A percentile compares a stretch with the other conserved stretches of the same genome.
Conservation (phyloP, 2,888 invertebrate genomes). For the Agriopis leucophaearia region DNA sequence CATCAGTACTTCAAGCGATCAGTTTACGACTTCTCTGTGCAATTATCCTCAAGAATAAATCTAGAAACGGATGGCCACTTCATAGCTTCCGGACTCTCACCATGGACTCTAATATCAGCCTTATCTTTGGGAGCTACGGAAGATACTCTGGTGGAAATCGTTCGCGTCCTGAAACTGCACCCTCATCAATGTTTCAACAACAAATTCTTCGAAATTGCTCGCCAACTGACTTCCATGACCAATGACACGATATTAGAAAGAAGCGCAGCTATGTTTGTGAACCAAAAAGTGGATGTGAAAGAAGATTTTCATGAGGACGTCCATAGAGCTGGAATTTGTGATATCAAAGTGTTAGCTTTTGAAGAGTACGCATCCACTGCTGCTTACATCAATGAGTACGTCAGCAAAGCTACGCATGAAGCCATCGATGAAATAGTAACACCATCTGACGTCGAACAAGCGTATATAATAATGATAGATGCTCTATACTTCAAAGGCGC, state of each 20-base stretch:
- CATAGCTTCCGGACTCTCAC: constrained; percentile 68
- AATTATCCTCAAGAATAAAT: constrained; percentile 58
- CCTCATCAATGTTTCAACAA: constrained; percentile 69
- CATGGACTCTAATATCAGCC: constrained; percentile 70
- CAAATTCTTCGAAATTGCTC: constrained; percentile 63
- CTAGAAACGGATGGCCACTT: constrained; percentile 74
- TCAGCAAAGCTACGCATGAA: constrained; percentile 65
- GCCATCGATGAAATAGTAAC: constrained; percentile 69
- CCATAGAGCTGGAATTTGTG: constrained; percentile 54
- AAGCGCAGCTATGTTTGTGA: constrained; percentile 66
- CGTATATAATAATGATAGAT: constrained; percentile 65
- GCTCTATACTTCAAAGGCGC: constrained; percentile 73
- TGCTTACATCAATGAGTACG: constrained; percentile 64
- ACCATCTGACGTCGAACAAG: constrained; percentile 62
- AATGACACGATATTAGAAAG: constrained; percentile 60
- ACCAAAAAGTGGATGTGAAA: constrained; percentile 55
- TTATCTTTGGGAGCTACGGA: constrained; percentile 68
- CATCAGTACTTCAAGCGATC: constrained; percentile 55
- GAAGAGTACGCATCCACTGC: constrained; percentile 57
- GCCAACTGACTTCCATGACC: constrained; percentile 47
- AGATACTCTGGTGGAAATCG: constrained; percentile 63
- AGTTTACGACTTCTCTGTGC: constrained; percentile 62
- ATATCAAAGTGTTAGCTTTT: constrained; percentile 60
- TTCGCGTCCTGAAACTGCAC: constrained; percentile 60
- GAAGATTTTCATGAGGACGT: constrained; percentile 55